Conservation (phyloP, 2,113 vertebrate species). For the Menura novaehollandiae region DNA sequence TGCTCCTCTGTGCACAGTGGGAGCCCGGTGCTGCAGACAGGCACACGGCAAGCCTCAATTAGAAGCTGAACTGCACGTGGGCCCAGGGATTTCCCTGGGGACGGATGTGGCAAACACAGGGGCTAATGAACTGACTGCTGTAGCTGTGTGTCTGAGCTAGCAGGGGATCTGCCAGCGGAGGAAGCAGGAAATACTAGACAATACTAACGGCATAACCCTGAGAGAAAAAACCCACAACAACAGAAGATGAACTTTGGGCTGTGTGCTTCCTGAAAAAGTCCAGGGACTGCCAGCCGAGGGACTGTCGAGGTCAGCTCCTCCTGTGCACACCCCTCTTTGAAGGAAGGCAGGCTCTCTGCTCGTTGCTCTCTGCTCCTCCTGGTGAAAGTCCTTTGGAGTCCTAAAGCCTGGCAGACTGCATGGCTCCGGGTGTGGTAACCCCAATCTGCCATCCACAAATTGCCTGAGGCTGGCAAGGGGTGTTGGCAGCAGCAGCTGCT, state of each 20-base stretch:
- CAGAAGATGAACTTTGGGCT: slow-evolving; percentile 4
- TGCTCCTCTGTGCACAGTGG: neutral
- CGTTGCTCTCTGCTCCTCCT: neutral
- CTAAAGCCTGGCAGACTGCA: neutral
- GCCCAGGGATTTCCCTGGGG: slow-evolving; percentile 57
- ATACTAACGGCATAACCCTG: neutral
- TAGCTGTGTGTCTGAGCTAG: neutral
- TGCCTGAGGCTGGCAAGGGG: neutral
- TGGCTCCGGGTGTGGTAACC: neutral
- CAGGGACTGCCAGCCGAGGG: neutral
- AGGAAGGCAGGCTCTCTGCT: neutral
- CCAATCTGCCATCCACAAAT: neutral
- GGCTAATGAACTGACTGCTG: neutral
- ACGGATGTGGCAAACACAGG: slow-evolving; percentile 37
- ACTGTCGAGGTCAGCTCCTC: neutral
- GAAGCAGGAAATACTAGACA: slow-evolving; percentile 49
- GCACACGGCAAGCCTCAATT: neutral
- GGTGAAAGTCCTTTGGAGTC: neutral
- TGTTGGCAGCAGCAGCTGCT: neutral
- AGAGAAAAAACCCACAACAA: neutral
- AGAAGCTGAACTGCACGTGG: neutral
- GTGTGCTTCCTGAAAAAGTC: slow-evolving; percentile 8
- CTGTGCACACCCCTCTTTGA: neutral
- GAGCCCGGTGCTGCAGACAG: neutral
- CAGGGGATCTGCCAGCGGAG: neutral